A percentile compares a stretch with the other conserved stretches of the same genome.
Conservation (phyloP, 35 echinoderm and acorn worm genomes). For the Chiridota heheva region DNA sequence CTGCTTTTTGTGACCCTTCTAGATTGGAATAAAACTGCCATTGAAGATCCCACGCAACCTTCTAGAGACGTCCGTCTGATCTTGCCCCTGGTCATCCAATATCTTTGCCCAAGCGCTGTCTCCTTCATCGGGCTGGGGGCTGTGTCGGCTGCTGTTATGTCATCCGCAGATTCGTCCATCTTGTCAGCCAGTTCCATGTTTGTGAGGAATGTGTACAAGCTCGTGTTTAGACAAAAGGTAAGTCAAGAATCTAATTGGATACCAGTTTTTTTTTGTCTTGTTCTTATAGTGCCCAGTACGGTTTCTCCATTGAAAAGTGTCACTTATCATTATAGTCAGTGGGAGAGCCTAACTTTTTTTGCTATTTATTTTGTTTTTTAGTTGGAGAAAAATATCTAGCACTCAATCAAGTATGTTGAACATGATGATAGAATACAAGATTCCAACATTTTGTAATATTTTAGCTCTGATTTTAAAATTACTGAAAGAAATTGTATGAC, state of each 20-base stretch:
- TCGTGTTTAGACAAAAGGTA: constrained; percentile 83
- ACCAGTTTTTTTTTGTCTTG: background rate
- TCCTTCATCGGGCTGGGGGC: constrained; percentile 91
- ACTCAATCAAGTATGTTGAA: no score
- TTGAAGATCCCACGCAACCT: constrained; percentile 36
- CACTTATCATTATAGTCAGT: no score
- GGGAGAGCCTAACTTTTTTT: no score
- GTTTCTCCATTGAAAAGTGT: no score
- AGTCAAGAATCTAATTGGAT: background rate
- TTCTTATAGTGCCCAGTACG: no score
- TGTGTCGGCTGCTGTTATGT: constrained; percentile 92
- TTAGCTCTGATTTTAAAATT: no score
- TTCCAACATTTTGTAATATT: no score
- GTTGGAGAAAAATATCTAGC: no score
- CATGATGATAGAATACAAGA: no score
- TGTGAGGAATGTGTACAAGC: constrained; percentile 84
- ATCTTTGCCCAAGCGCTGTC: constrained; percentile 66
- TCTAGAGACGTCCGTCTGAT: constrained; percentile 53
- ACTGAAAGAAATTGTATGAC: no score
- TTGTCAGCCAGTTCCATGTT: constrained; percentile 98
- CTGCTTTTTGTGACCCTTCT: background rate
- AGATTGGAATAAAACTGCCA: constrained; percentile 76
- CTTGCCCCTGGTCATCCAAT: constrained; percentile 82
- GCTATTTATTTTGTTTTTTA: no score
- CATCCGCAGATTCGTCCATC: constrained; percentile 92